Evolutionary conservation across 2,113 vertebrate species (phyloP), one percentile per base, ranked within the genome.

Genomic region (Dryoscopus gambensis): DNA sequence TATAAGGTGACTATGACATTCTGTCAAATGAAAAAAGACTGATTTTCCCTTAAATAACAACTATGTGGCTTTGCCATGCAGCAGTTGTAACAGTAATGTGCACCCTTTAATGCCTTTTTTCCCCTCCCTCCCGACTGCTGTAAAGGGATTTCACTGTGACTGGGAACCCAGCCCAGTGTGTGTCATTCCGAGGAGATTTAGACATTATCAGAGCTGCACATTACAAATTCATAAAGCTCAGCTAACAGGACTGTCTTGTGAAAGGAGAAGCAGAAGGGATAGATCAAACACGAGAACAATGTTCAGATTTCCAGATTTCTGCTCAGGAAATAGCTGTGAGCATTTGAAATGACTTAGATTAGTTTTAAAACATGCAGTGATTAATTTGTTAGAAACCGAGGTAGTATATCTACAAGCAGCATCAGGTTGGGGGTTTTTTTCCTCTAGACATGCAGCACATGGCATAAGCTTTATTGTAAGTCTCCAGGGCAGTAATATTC

Each of bases 151-250:
- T 88, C 71, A 74, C 33, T 74, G 73, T 84, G 46, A 53, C 67
- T 94, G 87, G 92, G 84, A 93, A 74, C 7, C 30, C 42, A 94
- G 87, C 82, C 78, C 84, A 74, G 1, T 4, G 39, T 5, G 0
- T 96, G 90, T 37, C 68, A 69, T 56, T 91, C 63, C 63, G 75
- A 87, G 28, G 27, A 84, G 73, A 76, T 94, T 93, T 44, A 95
- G 82, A 91, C 59, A 63, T 85, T 59, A 93, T 92, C 75, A 88
- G 85, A 90, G 59, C 47, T 3, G 6, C 44, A 64, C 35, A 63
- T 84, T 93, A 74, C 2, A 4, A 49, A 93, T 85, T 55, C 53
- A 85, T 65, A 76, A 76, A 89, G 57, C 35, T 8, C 2, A 84
- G 78, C 42, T 95, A 71, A 65, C 3, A 1, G 46, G 33, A 67